These are phyloP conservation scores for Drosophila tripunctata DNA, from an alignment of 2,888 invertebrate genomes.

Conservation along the genomic window DNA sequence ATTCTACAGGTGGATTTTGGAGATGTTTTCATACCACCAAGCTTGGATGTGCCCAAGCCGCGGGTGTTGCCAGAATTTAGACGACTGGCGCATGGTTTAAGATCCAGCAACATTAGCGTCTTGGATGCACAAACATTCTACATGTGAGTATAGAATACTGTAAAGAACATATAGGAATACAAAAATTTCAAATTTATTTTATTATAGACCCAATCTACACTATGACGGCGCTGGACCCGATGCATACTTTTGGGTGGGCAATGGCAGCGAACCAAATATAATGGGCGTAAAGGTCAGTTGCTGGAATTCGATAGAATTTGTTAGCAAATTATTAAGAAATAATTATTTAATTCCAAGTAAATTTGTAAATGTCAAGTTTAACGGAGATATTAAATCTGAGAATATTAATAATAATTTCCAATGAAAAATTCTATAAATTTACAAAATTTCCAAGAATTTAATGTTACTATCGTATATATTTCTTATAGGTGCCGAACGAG, in stretches of 20 bases:
- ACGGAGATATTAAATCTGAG: too few relatives aligned
- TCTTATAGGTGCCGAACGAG: slow-evolving; percentile 91
- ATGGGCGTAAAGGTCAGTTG: slow-evolving; percentile 90
- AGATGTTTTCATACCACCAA: slow-evolving; percentile 90
- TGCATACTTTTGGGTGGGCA: slow-evolving; percentile 98
- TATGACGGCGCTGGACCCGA: slow-evolving; percentile 96
- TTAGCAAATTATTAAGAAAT: too few relatives aligned
- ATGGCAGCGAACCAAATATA: slow-evolving; percentile 91
- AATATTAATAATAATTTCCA: too few relatives aligned
- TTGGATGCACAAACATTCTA: slow-evolving; percentile 94
- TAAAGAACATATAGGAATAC: too few relatives aligned
- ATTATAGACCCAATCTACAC: slow-evolving; percentile 94
- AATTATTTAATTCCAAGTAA: too few relatives aligned
- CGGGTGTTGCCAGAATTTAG: slow-evolving; percentile 94
- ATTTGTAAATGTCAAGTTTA: too few relatives aligned
- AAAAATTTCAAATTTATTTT: too few relatives aligned
- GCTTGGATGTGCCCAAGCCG: slow-evolving; percentile 91
- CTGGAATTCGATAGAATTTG: too few relatives aligned
- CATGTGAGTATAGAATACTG: slow-evolving; percentile 47
- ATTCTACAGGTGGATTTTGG: slow-evolving; percentile 92
- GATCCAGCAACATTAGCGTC: slow-evolving; percentile 95
- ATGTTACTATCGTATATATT: too few relatives aligned
- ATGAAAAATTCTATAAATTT: too few relatives aligned
- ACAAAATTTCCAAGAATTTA: too few relatives aligned
- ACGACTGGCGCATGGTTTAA: slow-evolving; percentile 93